Conservation (phyloP, 2,888 invertebrate genomes). For the Agrotis clavis region DNA sequence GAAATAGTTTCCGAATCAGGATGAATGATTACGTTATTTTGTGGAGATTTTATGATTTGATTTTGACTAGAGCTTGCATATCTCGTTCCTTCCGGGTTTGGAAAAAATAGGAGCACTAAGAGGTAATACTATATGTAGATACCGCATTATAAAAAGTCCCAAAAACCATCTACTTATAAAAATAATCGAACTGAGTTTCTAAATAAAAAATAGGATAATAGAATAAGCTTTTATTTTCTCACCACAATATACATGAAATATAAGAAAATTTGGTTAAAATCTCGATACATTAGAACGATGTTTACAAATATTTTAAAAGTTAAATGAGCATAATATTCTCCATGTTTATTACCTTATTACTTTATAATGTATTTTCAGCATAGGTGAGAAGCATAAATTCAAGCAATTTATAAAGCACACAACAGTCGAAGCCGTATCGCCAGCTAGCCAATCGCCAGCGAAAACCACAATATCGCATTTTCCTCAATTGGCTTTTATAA, state of each 20-base stretch:
- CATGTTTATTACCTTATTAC: background rate
- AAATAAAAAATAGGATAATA: background rate
- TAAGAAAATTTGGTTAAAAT: no score
- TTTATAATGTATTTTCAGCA: background rate
- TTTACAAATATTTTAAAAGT: conserved; percentile 14
- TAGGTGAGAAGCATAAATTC: background rate
- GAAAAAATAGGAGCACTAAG: no score
- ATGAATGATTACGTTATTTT: conserved; percentile 23
- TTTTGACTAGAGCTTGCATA: conserved; percentile 6
- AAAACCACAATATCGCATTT: conserved; percentile 52
- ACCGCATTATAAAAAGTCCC: no score
- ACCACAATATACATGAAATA: no score
- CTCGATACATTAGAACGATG: background rate
- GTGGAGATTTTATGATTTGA: background rate
- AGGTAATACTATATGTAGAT: no score
- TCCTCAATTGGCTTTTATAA: conserved; percentile 55
- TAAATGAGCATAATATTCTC: background rate
- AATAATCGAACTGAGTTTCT: conserved; percentile 10
- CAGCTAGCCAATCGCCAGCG: conserved; percentile 42
- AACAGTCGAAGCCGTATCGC: conserved; percentile 20
- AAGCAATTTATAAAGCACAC: conserved; percentile 12
- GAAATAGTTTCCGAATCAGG: conserved; percentile 34
- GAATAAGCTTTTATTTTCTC: no score
- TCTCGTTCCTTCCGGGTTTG: no score
- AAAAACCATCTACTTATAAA: no score